Conservation (phyloP, 2,888 invertebrate species). For the Dasypogon diadema region DNA sequence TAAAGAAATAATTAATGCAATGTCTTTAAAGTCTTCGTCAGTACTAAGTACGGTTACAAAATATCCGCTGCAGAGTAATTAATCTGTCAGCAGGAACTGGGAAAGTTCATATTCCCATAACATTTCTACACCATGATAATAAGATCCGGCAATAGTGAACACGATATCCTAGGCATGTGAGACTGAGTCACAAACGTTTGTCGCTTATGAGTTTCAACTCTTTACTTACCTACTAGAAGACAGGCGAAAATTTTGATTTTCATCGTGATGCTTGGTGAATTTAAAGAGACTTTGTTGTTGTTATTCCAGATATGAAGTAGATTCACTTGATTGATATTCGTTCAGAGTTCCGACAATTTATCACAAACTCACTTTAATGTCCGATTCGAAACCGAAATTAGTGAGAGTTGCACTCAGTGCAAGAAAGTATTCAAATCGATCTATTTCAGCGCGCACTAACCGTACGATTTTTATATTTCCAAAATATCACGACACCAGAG, state of each 20-base stretch:
- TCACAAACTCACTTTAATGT: conserved; percentile 10
- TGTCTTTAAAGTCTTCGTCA: not conserved
- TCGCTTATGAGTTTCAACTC: not conserved
- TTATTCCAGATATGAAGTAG: conserved; percentile 9
- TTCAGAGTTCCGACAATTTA: not conserved
- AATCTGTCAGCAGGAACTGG: conserved; percentile 1
- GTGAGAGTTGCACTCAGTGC: not conserved
- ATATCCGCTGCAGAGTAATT: conserved; percentile 2
- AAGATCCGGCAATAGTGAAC: not conserved
- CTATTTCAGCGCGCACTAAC: not conserved
- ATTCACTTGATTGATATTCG: conserved; percentile 15
- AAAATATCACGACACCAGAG: conserved; percentile 4
- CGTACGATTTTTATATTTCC: not conserved
- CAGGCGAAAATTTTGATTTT: conserved; percentile 22
- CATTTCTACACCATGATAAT: not conserved
- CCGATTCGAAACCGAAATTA: not conserved
- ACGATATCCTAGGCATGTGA: not conserved
- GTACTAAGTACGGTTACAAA: conserved; percentile 13
- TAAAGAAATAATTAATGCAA: conserved; percentile 9
- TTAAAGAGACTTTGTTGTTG: not conserved
- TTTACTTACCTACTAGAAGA: conserved; percentile 32
- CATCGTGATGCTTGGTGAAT: not conserved
- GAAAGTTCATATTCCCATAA: not conserved
- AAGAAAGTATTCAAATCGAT: conserved; percentile 20
- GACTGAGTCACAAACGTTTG: too few species aligned